Percentiles rank a stretch among this genome's conserved stretches.
phyloP scores from a whole-genome alignment of 2,888 invertebrate genomes.

The Schrankia costaestrigalis region DNA sequence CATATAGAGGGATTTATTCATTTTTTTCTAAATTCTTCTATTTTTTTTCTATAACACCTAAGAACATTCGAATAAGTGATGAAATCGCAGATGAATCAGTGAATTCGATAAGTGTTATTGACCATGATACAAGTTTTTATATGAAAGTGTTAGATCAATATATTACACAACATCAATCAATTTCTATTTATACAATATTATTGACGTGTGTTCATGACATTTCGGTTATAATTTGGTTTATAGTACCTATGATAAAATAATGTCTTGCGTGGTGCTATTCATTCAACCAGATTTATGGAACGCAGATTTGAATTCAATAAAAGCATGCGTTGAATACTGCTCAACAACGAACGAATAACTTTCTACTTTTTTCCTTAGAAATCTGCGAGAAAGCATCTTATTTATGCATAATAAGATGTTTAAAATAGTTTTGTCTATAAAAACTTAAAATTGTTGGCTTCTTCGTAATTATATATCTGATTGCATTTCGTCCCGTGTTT shows the following conservation, averaged over 20 bases:
- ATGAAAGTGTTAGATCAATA: conserved; percentile 40
- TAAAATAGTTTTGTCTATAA: conserved; percentile 9
- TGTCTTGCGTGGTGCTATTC: conserved; percentile 48
- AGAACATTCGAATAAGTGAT: too few relatives aligned
- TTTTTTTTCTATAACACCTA: too few relatives aligned
- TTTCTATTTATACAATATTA: conserved; percentile 31
- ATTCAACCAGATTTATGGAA: conserved; percentile 36
- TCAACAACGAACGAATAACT: conserved; percentile 49
- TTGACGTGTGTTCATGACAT: conserved; percentile 43
- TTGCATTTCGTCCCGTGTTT: too few relatives aligned
- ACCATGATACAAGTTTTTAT: conserved; percentile 30
- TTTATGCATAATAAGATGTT: conserved; percentile 27
- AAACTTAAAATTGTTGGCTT: too few relatives aligned
- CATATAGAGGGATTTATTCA: too few relatives aligned
- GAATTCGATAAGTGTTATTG: too few relatives aligned
- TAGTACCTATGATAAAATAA: conserved; percentile 29
- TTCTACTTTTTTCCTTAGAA: conserved; percentile 51
- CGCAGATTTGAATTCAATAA: conserved; percentile 38
- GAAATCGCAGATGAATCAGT: too few relatives aligned
- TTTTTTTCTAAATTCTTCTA: too few relatives aligned
- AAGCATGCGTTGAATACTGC: conserved; percentile 38
- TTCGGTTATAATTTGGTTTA: conserved; percentile 19
- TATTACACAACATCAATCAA: conserved; percentile 37
- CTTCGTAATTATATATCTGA: too few relatives aligned
- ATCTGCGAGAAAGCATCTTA: conserved; percentile 29